Evolutionary conservation across 2,797 vertebrate species (phyloP).

Genomic region (Leptoclinus maculatus): DNA sequence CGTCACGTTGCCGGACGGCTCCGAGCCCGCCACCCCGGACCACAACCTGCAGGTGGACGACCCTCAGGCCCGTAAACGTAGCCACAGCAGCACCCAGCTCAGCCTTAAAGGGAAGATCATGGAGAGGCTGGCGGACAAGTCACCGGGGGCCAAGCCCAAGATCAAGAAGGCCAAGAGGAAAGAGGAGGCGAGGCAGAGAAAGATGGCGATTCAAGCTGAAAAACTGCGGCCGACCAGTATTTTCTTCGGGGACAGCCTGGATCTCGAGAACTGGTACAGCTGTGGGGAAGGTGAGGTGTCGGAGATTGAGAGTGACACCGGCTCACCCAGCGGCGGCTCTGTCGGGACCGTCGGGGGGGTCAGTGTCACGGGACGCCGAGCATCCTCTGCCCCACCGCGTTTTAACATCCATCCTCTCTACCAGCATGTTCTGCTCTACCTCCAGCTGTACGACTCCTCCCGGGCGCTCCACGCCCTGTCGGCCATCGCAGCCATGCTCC

Average conservation of each 20-base stretch:
- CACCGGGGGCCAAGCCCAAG: constrained; percentile 96
- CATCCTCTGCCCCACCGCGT: constrained; percentile 76
- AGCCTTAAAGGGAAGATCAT: constrained; percentile 94
- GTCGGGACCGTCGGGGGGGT: constrained; percentile 37
- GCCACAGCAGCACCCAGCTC: constrained; percentile 96
- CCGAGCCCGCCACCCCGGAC: constrained; percentile 76
- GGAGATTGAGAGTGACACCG: constrained; percentile 96
- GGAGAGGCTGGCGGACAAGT: constrained; percentile 92
- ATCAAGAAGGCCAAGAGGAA: constrained; percentile 92
- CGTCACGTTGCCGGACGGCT: constrained; percentile 84
- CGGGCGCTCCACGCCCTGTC: constrained; percentile 94
- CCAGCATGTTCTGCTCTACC: constrained; percentile 96
- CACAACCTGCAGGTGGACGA: constrained; percentile 81
- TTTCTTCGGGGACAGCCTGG: constrained; percentile 98
- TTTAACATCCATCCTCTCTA: constrained; percentile 98
- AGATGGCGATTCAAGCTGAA: constrained; percentile 88
- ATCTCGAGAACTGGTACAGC: constrained; percentile 99
- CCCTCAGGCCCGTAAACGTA: constrained; percentile 89
- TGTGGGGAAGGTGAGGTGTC: constrained; percentile 99
- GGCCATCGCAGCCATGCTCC: constrained; percentile 94
- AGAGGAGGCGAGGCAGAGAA: constrained; percentile 87
- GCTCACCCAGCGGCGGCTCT: constrained; percentile 88
- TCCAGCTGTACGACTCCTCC: constrained; percentile 98
- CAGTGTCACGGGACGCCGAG: constrained; percentile 52
- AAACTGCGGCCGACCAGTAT: constrained; percentile 90